Conservation (phyloP, 2,113 vertebrate species). For the Podarcis cretensis region DNA sequence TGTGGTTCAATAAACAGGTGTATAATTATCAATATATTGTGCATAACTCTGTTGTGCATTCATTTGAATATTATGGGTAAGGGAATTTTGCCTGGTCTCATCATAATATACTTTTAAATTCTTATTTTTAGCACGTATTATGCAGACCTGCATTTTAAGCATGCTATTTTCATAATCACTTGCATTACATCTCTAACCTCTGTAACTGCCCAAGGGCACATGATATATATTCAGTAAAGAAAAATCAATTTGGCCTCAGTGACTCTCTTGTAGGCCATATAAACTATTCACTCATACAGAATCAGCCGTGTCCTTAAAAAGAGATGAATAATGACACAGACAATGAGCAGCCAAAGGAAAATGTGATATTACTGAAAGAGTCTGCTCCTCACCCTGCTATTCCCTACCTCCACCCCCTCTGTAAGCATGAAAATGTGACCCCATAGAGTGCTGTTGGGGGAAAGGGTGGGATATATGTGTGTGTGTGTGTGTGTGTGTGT, state of each 20-base stretch:
- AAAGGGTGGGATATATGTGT: no score
- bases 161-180: slow-evolving; percentile 8
- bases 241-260: slow-evolving; percentile 18
- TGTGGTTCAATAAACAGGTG: slow-evolving; percentile 9
- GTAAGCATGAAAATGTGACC: background rate
- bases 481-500: no score
- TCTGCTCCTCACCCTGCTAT: background rate
- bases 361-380: slow-evolving; percentile 9
- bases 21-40: slow-evolving; percentile 51
- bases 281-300: slow-evolving; percentile 6
- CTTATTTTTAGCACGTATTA: slow-evolving; percentile 25
- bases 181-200: slow-evolving; percentile 16
- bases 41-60: slow-evolving; percentile 51
- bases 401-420: background rate
- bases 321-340: slow-evolving; percentile 11
- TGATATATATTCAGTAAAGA: slow-evolving; percentile 9
- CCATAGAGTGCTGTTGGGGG: background rate
- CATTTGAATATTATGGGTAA: slow-evolving; percentile 11
- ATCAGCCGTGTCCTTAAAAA: slow-evolving; percentile 3
- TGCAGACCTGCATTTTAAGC: slow-evolving; percentile 14
- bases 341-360: slow-evolving; percentile 1
- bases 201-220: slow-evolving; percentile 13
- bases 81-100: slow-evolving; percentile 19
- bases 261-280: slow-evolving; percentile 12
- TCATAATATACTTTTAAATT: slow-evolving; percentile 15